Evolutionary conservation across 1,140 invertebrate genomes (phyloP), one percentile per base, ranked within the genome.

Genomic region (Coptotermes formosanus): DNA sequence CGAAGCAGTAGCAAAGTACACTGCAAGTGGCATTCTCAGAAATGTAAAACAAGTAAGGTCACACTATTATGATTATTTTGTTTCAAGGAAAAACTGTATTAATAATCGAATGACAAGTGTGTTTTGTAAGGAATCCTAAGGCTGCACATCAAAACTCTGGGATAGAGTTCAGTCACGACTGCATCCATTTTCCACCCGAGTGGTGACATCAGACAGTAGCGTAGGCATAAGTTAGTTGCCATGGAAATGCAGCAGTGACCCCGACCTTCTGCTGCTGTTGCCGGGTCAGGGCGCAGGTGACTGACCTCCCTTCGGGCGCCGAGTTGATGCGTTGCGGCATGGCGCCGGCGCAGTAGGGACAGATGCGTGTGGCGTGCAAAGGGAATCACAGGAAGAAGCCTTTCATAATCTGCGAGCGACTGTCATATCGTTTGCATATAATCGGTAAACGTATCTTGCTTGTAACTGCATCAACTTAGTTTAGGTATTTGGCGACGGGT

Each of bases 201-300:
- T 23, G 14, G 59, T n/a, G 19, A 19, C 59, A 7, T 12, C 59
- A 8, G 64, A 9, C 25, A n/a, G 64, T 8, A 30, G 64, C 25
- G 25, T 21, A 21, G 52, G 16, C 52, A 55, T 16, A 55, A 55
- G n/a, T 25, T 69, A n/a, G 64, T 69, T 69, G 64, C 64, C 64
- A 69, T 69, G 64, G 64, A 69, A 69, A 75, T 75, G 64, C 25
- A 75, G 64, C 64, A 30, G 64, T 30, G n/a, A 75, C 64, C 64
- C 64, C 64, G 64, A 75, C 64, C 64, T 75, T 75, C 64, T 75
- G 64, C 64, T 75, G 64, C 21, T 64, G 6, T 75, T 75, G 64
- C 64, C 64, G 64, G 64, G 64, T 75, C 64, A 75, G 64, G 25
- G n/a, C 64, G 64, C 64, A 30, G 64, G 64, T 75, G 64, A 75